phyloP scores from a whole-genome alignment of 2,888 invertebrate species.

The Lasioglossum zephyrum region DNA sequence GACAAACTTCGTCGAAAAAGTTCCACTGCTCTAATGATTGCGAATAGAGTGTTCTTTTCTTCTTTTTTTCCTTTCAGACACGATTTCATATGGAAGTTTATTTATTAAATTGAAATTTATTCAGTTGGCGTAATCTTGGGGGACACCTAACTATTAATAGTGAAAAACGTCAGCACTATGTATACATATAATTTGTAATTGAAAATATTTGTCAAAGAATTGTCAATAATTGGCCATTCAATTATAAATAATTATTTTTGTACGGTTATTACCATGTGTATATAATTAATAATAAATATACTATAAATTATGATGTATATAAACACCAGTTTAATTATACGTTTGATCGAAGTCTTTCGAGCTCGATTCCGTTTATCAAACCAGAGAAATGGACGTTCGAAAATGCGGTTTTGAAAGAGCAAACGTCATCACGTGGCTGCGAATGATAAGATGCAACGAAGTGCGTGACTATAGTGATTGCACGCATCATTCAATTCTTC shows the following conservation, averaged over 20 bases:
- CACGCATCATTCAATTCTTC: conserved; percentile 24
- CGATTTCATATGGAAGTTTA: neutral
- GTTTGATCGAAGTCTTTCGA: conserved; percentile 43
- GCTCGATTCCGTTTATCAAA: conserved; percentile 18
- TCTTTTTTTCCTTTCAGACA: neutral
- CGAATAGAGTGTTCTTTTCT: neutral
- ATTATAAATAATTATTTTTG: no score
- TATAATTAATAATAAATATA: no score
- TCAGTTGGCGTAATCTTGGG: no score
- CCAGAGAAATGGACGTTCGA: neutral
- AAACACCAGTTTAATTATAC: no score
- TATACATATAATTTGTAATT: no score
- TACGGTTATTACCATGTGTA: no score
- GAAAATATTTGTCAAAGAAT: no score
- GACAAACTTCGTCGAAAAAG: neutral
- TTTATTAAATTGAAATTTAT: neutral
- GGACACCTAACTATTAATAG: no score
- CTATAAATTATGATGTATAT: no score
- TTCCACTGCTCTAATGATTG: neutral
- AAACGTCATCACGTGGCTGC: conserved; percentile 8
- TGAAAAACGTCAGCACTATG: no score
- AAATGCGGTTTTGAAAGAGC: neutral
- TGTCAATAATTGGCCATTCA: no score
- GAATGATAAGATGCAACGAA: conserved; percentile 28
- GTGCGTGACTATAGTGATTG: conserved; percentile 12